phyloP scores from a whole-genome alignment of 2,888 invertebrate species.

The Sericinus montela region DNA sequence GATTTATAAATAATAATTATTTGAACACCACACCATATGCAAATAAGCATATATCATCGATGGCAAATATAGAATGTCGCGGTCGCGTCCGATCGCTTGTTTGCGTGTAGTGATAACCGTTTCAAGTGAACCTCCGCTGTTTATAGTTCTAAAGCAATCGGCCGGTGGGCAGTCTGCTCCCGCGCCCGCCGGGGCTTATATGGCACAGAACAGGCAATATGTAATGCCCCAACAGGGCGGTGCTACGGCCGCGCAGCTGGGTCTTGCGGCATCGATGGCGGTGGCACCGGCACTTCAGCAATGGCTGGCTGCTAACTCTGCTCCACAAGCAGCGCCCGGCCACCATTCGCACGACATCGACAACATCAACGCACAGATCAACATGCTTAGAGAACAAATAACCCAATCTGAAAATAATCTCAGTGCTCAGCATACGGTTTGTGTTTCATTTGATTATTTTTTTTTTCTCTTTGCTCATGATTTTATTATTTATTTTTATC shows the following conservation, averaged over 20 bases:
- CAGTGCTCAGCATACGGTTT: conserved; percentile 94
- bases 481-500: too few relatives aligned
- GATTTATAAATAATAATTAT: too few relatives aligned
- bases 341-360: conserved; percentile 63
- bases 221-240: conserved; percentile 78
- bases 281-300: conserved; percentile 69
- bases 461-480: neutral
- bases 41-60: conserved; percentile 82
- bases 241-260: conserved; percentile 78
- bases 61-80: conserved; percentile 53
- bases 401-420: conserved; percentile 97
- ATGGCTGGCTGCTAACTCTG: conserved; percentile 67
- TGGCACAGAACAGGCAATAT: conserved; percentile 80
- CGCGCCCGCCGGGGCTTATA: conserved; percentile 75
- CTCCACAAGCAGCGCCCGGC: conserved; percentile 38
- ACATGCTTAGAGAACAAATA: conserved; percentile 93
- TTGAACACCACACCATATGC: conserved; percentile 97
- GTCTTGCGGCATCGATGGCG: conserved; percentile 74
- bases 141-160: conserved; percentile 88
- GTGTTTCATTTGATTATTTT: conserved; percentile 29
- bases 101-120: conserved; percentile 63
- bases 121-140: conserved; percentile 78
- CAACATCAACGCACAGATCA: conserved; percentile 87
- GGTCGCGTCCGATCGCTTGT: conserved; percentile 58
- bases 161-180: conserved; percentile 74